Percentiles rank a stretch among this genome's conserved stretches.
phyloP scores from a whole-genome alignment of 2,888 invertebrate genomes.

The Erpobdella octoculata region DNA sequence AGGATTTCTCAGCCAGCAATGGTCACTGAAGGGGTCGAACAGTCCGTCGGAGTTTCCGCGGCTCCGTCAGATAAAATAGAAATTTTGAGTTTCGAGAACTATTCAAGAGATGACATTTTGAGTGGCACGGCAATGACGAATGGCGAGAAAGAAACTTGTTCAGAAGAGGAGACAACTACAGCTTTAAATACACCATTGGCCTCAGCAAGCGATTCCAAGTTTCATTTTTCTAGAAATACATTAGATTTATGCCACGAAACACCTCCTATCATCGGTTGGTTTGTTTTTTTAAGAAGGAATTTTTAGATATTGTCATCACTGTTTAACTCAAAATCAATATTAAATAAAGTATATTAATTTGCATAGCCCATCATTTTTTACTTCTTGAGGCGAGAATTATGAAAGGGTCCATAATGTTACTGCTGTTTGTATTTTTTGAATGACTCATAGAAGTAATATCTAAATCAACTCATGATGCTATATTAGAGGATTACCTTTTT shows the following conservation, averaged over 20 bases:
- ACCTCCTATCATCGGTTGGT: neutral
- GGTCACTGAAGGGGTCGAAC: too few relatives aligned
- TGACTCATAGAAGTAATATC: too few relatives aligned
- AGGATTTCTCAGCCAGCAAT: too few relatives aligned
- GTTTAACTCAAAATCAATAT: neutral
- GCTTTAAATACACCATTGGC: neutral
- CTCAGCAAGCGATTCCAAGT: neutral
- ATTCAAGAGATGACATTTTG: neutral
- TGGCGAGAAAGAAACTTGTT: neutral
- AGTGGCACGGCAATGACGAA: neutral
- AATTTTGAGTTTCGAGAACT: conserved; percentile 5
- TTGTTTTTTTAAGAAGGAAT: too few relatives aligned
- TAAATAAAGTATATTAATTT: neutral
- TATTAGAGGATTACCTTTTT: too few relatives aligned
- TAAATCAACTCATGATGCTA: too few relatives aligned
- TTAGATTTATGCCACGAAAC: neutral
- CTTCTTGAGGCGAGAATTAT: too few relatives aligned
- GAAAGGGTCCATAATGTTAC: neutral
- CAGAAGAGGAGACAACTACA: neutral
- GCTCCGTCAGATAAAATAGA: conserved; percentile 15
- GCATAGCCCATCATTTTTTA: neutral
- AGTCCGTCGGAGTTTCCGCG: too few relatives aligned
- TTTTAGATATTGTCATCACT: neutral
- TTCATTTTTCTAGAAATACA: conserved; percentile 1
- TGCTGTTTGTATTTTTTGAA: neutral